phyloP scores from a whole-genome alignment of 2,888 invertebrate genomes.

The Sminthurides aquaticus region DNA sequence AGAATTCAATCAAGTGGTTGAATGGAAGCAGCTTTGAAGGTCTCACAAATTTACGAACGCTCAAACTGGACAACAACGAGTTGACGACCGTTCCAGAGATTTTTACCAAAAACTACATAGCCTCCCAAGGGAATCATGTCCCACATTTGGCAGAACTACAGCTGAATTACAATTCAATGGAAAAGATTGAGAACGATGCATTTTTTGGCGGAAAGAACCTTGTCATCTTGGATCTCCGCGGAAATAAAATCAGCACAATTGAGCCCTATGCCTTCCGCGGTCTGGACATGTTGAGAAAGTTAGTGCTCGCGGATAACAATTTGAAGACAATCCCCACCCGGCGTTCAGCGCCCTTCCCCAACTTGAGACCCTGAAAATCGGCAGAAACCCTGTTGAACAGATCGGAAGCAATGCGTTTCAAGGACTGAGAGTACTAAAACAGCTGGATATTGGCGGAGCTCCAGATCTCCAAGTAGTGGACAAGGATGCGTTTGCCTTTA shows the following conservation, averaged over 20 bases:
- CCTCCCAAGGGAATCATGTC: constrained; percentile 46
- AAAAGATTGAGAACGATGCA: constrained; percentile 65
- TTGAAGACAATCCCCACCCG: constrained; percentile 69
- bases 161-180: constrained; percentile 74
- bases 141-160: constrained; percentile 75
- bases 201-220: constrained; percentile 69
- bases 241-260: constrained; percentile 71
- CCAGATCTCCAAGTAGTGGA: constrained; percentile 64
- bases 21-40: constrained; percentile 71
- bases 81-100: constrained; percentile 61
- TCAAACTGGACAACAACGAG: constrained; percentile 78
- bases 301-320: constrained; percentile 74
- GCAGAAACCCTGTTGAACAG: constrained; percentile 69
- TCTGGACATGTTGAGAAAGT: constrained; percentile 54
- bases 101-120: constrained; percentile 25
- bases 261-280: constrained; percentile 69
- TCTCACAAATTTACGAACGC: constrained; percentile 64
- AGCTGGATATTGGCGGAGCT: constrained; percentile 70
- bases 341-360: constrained; percentile 55
- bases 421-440: constrained; percentile 67
- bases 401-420: constrained; percentile 64
- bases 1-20: constrained; percentile 69
- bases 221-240: constrained; percentile 68
- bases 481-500: constrained; percentile 69
- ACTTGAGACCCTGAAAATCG: constrained; percentile 70